Conservation (phyloP, 2,888 invertebrate genomes). For the Caenorhabditis sulstoni region DNA sequence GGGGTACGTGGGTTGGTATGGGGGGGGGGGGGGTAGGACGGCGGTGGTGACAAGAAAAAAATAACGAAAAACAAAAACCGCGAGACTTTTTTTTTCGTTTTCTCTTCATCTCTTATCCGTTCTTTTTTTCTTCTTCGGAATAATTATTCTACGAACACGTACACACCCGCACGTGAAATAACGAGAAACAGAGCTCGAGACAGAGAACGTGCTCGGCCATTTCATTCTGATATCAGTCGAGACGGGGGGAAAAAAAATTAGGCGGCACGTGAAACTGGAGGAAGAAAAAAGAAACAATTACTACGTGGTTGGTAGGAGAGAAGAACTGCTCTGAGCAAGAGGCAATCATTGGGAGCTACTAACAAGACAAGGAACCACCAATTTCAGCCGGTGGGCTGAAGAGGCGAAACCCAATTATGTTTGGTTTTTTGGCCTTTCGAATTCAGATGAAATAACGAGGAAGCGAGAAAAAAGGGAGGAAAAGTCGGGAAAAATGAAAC, state of each 20-base stretch:
- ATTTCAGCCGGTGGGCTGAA: background rate
- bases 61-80: background rate
- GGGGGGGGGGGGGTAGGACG: too few relatives aligned
- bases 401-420: background rate
- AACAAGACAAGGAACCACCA: too few relatives aligned
- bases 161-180: background rate
- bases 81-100: background rate
- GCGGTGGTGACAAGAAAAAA: too few relatives aligned
- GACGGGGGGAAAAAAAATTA: too few relatives aligned
- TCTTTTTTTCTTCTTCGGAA: background rate
- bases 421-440: too few relatives aligned
- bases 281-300: too few relatives aligned
- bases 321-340: background rate
- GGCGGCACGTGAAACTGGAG: too few relatives aligned
- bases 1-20: too few relatives aligned
- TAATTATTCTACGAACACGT: slow-evolving; percentile 11
- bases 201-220: too few relatives aligned
- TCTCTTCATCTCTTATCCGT: background rate
- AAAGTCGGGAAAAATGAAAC: slow-evolving; percentile 28
- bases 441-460: background rate
- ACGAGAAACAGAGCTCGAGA: background rate
- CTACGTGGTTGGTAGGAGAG: too few relatives aligned
- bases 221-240: too few relatives aligned
- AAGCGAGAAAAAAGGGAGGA: background rate
- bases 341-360: background rate